Evolutionary conservation across 2,113 vertebrate species (phyloP).

Genomic region (Sturnira hondurensis): DNA sequence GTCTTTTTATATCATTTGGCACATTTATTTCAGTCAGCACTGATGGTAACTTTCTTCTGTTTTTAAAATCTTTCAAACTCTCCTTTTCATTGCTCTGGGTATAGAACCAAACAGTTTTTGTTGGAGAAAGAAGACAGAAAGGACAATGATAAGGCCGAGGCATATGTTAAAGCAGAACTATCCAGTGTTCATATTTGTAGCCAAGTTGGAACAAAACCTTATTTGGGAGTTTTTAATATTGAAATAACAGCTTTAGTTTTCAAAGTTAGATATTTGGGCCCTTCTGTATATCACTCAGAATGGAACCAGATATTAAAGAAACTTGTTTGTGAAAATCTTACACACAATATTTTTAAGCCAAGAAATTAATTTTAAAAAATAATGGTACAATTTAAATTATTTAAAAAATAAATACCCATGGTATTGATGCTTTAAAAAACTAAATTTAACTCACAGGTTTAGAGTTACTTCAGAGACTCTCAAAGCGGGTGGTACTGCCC

Average conservation of each 20-base stretch:
- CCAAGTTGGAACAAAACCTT: not conserved
- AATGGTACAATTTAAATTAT: not conserved
- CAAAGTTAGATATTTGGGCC: not conserved
- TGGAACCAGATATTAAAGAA: constrained; percentile 7
- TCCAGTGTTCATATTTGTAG: not conserved
- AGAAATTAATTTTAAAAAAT: not conserved
- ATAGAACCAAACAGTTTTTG: not conserved
- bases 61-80: not conserved
- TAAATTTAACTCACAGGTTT: constrained; percentile 16
- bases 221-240: not conserved
- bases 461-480: not conserved
- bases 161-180: not conserved
- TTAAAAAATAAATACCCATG: not conserved
- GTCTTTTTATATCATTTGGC: not conserved
- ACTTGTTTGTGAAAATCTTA: not conserved
- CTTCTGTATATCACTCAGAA: not conserved
- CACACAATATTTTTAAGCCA: not conserved
- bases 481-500: not conserved
- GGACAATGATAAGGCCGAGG: not conserved
- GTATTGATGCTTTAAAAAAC: not conserved
- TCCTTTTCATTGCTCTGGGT: not conserved
- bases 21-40: constrained; percentile 38
- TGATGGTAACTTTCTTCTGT: not conserved
- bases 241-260: constrained; percentile 38
- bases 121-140: not conserved